phyloP scores from a whole-genome alignment of 2,113 vertebrate genomes.

The Hippolais icterina region DNA sequence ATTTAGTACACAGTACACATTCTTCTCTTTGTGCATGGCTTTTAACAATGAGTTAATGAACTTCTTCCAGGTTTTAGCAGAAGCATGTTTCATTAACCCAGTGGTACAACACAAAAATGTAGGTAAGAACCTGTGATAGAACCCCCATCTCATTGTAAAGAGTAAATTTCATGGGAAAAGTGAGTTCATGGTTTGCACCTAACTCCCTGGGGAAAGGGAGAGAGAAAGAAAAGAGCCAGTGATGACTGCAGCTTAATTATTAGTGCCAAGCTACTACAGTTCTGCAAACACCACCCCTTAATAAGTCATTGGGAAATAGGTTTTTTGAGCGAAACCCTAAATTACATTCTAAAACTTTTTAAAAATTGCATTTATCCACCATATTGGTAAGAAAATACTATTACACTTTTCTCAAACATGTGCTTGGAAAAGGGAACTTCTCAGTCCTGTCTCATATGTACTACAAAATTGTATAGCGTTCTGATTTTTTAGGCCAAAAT shows the following conservation, averaged over 20 bases:
- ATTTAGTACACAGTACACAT: not conserved
- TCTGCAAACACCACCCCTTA: not conserved
- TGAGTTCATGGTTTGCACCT: not conserved
- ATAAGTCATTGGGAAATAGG: not conserved
- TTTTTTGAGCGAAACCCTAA: not conserved
- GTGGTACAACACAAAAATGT: not conserved
- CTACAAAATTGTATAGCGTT: not conserved
- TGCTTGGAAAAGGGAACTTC: not conserved
- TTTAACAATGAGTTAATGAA: not conserved
- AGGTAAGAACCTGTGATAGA: not conserved
- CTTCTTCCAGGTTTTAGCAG: not conserved
- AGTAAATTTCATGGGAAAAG: not conserved
- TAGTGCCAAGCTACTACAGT: not conserved
- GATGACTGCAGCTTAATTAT: not conserved
- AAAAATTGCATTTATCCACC: not conserved
- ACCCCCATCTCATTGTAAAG: not conserved
- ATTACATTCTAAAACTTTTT: not conserved
- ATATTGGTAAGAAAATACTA: not conserved
- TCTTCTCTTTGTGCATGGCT: not conserved
- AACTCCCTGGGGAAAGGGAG: not conserved
- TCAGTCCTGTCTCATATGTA: not conserved
- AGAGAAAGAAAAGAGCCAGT: not conserved
- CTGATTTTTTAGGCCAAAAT: not conserved
- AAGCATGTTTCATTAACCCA: not conserved
- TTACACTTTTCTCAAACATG: not conserved